These are phyloP conservation scores for Hydropotes inermis DNA, from an alignment of 2,113 vertebrate genomes.

Conservation along the genomic window DNA sequence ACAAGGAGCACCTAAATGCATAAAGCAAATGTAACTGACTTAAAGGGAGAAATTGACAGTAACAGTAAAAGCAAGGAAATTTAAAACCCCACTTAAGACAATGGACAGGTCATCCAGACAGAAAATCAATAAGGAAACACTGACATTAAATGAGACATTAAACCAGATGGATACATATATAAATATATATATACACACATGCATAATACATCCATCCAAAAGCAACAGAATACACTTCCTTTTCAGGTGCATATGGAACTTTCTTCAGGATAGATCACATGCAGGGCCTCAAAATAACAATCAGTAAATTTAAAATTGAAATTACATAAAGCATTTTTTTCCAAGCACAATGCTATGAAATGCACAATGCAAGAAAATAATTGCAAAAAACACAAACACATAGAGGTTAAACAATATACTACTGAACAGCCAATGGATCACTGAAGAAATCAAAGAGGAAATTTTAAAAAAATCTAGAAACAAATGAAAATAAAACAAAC, in stretches of 20 bases:
- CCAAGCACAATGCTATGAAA: background rate
- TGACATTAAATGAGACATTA: background rate
- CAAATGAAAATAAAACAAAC: background rate
- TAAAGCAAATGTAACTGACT: background rate
- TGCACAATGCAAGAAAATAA: background rate
- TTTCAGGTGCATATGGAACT: background rate
- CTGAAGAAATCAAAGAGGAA: background rate
- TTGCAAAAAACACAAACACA: background rate
- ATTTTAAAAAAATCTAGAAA: background rate
- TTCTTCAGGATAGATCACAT: background rate
- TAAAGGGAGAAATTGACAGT: background rate
- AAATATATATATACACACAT: background rate
- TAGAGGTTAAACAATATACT: background rate
- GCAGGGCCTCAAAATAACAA: background rate
- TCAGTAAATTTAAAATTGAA: background rate
- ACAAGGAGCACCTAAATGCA: background rate
- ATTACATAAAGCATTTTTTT: background rate
- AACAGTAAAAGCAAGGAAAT: background rate
- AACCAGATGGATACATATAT: background rate
- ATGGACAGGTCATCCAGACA: background rate
- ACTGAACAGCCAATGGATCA: background rate
- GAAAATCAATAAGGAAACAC: background rate
- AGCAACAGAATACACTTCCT: background rate
- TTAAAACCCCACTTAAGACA: background rate
- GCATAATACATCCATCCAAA: background rate